phyloP scores from a whole-genome alignment of 2,113 vertebrate species.

The Mus musculus region GRCm39 chr12:55384501-55385000 shows the following conservation, averaged over 20 bases:
- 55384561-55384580: constrained; percentile 30
- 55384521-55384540: not conserved
- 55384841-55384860: not conserved
- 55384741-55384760: not conserved
- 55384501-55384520: not conserved
- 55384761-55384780: not conserved
- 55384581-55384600: constrained; percentile 11
- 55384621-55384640: not conserved
- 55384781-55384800: not conserved
- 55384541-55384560: not conserved
- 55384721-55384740: not conserved
- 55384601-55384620: constrained; percentile 58
- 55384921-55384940: constrained; percentile 50
- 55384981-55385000: constrained; percentile 94
- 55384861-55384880: not conserved
- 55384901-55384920: constrained; percentile 57
- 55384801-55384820: not conserved
- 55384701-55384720: not conserved
- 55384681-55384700: not conserved
- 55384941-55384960: constrained; percentile 94
- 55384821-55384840: not conserved
- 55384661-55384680: not conserved
- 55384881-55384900: no score
- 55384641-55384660: not conserved
- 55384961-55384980: constrained; percentile 89